These are phyloP conservation scores for Taurulus bubalis DNA, from an alignment of 2,113 vertebrate genomes.

Conservation along the genomic window DNA sequence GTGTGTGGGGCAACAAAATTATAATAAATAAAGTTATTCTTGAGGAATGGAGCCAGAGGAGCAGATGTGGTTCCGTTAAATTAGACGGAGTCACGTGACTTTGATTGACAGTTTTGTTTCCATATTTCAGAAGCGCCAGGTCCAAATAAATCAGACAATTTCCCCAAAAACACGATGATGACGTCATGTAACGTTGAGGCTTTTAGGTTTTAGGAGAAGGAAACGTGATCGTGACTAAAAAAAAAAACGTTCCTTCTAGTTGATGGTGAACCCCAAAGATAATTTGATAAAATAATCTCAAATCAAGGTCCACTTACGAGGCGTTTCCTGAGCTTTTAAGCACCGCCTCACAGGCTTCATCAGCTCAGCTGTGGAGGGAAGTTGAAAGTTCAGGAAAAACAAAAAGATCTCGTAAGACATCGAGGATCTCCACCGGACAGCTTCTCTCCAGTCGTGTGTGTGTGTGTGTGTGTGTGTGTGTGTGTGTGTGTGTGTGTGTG, in stretches of 20 bases:
- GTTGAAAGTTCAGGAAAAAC: conserved; percentile 10
- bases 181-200: no score
- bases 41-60: no score
- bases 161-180: no score
- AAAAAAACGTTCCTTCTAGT: neutral
- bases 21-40: no score
- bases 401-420: neutral
- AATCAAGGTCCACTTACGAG: neutral
- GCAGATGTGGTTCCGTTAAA: no score
- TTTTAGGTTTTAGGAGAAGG: no score
- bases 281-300: neutral
- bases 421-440: neutral
- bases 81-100: no score
- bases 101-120: no score
- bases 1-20: no score
- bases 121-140: no score
- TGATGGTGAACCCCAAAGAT: neutral
- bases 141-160: no score
- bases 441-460: conserved; percentile 21
- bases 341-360: neutral
- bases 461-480: neutral
- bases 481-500: neutral
- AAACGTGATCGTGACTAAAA: neutral
- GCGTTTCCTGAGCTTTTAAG: neutral
- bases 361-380: neutral